These are phyloP conservation scores for Sinopyrophorus schimmeli DNA, from an alignment of 2,888 invertebrate species.

Conservation along the genomic window DNA sequence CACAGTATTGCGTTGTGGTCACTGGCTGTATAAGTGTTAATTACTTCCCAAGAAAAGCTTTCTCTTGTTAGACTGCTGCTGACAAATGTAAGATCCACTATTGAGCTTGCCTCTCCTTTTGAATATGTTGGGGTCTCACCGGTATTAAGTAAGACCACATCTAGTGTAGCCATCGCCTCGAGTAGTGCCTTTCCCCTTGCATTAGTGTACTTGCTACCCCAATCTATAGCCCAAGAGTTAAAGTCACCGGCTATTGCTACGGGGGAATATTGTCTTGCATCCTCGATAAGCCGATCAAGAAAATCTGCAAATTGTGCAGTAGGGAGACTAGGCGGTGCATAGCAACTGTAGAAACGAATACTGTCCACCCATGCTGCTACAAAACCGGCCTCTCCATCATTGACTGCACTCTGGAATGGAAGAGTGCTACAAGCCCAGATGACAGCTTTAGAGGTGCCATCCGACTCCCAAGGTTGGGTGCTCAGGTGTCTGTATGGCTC, in stretches of 20 bases:
- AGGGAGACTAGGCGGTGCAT: neutral
- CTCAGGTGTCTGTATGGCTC: slow-evolving; percentile 30
- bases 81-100: too few species aligned
- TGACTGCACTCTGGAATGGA: slow-evolving; percentile 23
- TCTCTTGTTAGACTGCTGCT: slow-evolving; percentile 26
- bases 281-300: slow-evolving; percentile 27
- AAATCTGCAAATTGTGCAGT: slow-evolving; percentile 21
- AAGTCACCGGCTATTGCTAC: slow-evolving; percentile 32
- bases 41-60: slow-evolving; percentile 8
- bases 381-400: slow-evolving; percentile 24
- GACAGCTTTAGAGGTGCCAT: slow-evolving; percentile 29
- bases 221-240: too few species aligned
- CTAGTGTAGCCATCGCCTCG: slow-evolving; percentile 29
- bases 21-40: slow-evolving; percentile 29
- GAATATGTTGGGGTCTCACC: slow-evolving; percentile 31
- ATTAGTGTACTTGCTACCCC: slow-evolving; percentile 34
- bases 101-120: too few species aligned
- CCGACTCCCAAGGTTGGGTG: slow-evolving; percentile 26
- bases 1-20: slow-evolving; percentile 3
- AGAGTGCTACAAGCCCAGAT: slow-evolving; percentile 30
- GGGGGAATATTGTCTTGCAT: slow-evolving; percentile 17
- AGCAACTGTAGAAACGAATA: too few species aligned
- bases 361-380: slow-evolving; percentile 5
- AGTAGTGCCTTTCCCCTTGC: slow-evolving; percentile 22
- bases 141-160: too few species aligned